Evolutionary conservation across 2,797 vertebrate genomes (phyloP), one percentile per base, ranked within the genome.

Genomic region (Rhinogobio ventralis): DNA sequence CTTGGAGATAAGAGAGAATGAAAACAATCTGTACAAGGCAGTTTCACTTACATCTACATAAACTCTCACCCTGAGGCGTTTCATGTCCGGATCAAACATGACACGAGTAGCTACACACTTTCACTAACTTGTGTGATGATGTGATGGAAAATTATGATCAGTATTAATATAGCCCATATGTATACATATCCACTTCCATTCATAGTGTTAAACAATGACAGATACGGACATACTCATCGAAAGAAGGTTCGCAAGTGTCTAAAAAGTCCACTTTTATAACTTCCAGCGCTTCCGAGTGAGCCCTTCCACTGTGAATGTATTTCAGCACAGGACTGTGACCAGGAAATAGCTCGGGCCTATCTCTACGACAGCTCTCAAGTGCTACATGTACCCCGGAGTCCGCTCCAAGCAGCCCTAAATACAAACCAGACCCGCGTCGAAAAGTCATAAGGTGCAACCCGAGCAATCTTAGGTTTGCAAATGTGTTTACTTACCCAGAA

Each of bases 271-370:
- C 87, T 89, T 90, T 86, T 76, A 85, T 14, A 85, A 87, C 88
- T 88, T 88, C 82, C 82, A 30, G 68, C 53, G 45, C 57, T 75
- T 78, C 83, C 82, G 73, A 78, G 76, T 30, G 42, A 64, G 57
- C 53, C 57, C 71, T 62, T 72, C 36, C 81, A 78, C 57, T 69
- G 53, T 75, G 85, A 51, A 81, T 67, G 76, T 85, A 79, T 85
- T 67, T 53, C 57, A 68, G 69, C 82, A 72, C 62, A 75, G 68
- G 79, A 83, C 69, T 67, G 75, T 68, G 82, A 92, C 88, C 89
- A 92, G 90, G 91, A 92, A 92, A 90, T 87, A 90, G 85, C 85
- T 87, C 60, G 88, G 91, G 90, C 91, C 91, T 86, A 89, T 82
- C 85, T 86, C 64, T 77, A 42, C 80, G 62, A 72, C 76, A 85